Base-by-base conservation (phyloP, 2,888 invertebrate genomes). In the Acanthosepion esculentum region DNA sequence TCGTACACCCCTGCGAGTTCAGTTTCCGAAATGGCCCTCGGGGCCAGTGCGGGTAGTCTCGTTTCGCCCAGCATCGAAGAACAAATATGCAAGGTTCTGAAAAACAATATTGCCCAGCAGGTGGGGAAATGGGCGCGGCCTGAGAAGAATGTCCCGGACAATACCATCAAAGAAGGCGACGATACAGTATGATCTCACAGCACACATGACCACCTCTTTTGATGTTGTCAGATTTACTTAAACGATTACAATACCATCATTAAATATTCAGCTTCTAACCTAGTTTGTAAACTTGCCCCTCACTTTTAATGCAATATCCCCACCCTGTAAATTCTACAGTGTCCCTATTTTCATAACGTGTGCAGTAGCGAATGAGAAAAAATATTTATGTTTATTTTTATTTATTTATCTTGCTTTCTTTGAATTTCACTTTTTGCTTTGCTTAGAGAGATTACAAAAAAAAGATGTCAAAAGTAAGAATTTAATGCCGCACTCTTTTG, bases 161-260 rank as follows among this genome's bases (percentile, higher is more conserved):
- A 78, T 78, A n/a, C n/a, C n/a, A 33, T 78, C 78, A 78, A 18
- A 78, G 15, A 10, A n/a, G 18, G 15, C n/a, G 78, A 78, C 78
- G 78, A 78, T 78, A 78, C 78, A 78, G 78, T 78, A 78, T 78
- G 78, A 78, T 78, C n/a, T 78, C 78, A 78, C 78, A 78, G 78
- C 78, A 78, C 78, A 33, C n/a, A 33, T n/a, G 33, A 10, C 78
- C 78, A 33, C n/a, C n/a, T 78, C 12, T 78, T 78, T 78, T n/a
- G 78, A 78, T 78, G 78, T 78, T 78, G n/a, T 78, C 78, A 78
- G 15, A 78, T n/a, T 78, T 78, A 33, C 78, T 78, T 33, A 33
- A 78, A 78, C n/a, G n/a, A 33, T n/a, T 78, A 78, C 78, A 78
- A 78, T n/a, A 15, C 8, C 29, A 12, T 78, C 33, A n/a, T n/a